These are phyloP conservation scores for Apodemus sylvaticus DNA, from an alignment of 2,113 vertebrate genomes.

Conservation along the genomic window DNA sequence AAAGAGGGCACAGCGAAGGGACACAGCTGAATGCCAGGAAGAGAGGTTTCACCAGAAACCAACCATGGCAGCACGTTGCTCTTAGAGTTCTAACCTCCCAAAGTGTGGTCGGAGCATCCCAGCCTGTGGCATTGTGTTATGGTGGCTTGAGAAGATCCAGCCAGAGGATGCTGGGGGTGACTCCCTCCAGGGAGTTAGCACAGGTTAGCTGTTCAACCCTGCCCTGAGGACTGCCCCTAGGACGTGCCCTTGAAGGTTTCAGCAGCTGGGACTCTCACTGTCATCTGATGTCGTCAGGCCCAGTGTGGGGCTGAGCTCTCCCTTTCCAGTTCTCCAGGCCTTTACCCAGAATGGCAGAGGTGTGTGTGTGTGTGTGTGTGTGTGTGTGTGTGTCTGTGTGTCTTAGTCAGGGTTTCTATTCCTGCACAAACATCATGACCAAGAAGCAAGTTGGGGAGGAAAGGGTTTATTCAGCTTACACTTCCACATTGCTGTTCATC, in stretches of 20 bases:
- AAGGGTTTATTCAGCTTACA: too few relatives aligned
- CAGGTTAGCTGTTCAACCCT: too few relatives aligned
- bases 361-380: neutral
- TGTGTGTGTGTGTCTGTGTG: neutral
- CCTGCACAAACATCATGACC: too few relatives aligned
- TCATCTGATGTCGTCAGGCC: neutral
- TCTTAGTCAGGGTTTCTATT: too few relatives aligned
- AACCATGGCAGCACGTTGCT: neutral
- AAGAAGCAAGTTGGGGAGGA: too few relatives aligned
- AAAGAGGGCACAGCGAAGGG: neutral
- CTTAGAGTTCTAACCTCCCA: neutral
- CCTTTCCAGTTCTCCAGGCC: neutral
- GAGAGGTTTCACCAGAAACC: neutral
- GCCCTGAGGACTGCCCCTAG: neutral
- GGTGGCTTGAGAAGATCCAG: neutral
- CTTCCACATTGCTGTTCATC: too few relatives aligned
- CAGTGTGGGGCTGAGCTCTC: neutral
- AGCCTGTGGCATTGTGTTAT: neutral
- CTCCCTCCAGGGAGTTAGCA: neutral
- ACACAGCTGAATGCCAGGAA: neutral
- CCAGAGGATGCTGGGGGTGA: too few relatives aligned
- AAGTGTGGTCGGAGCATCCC: neutral
- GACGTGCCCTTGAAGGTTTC: too few relatives aligned
- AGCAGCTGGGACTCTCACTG: neutral
- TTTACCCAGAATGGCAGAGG: neutral